Conservation (phyloP, 2,113 vertebrate genomes). For the Desmodus rotundus region DNA sequence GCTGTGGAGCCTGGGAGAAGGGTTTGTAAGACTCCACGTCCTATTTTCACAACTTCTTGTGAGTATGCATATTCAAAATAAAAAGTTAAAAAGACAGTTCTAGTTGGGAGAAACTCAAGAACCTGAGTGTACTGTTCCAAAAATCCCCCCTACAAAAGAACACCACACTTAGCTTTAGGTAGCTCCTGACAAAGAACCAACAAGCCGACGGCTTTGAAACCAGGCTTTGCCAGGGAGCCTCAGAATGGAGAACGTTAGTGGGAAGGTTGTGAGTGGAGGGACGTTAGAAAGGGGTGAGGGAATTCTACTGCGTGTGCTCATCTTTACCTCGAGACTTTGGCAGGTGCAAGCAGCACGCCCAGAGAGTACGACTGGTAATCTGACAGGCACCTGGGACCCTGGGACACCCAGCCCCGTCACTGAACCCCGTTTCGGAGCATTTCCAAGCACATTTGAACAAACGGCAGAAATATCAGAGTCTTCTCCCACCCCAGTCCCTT, state of each 20-base stretch:
- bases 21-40: not conserved
- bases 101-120: not conserved
- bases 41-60: not conserved
- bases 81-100: not conserved
- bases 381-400: not conserved
- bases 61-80: not conserved
- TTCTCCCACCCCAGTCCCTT: not conserved
- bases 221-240: not conserved
- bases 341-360: not conserved
- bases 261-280: not conserved
- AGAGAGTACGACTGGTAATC: not conserved
- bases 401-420: not conserved
- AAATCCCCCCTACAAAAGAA: not conserved
- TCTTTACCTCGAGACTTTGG: not conserved
- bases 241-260: not conserved
- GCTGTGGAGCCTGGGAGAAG: not conserved
- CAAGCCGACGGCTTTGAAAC: not conserved
- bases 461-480: slow-evolving; percentile 6
- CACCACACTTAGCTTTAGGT: not conserved
- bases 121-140: not conserved
- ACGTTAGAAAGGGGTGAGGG: not conserved
- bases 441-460: not conserved
- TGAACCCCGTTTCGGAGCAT: not conserved
- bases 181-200: not conserved
- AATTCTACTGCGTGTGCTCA: not conserved